Evolutionary conservation across 2,113 vertebrate genomes (phyloP), one percentile per base, ranked within the genome.

Genomic region (Hippoglossus stenolepis): DNA sequence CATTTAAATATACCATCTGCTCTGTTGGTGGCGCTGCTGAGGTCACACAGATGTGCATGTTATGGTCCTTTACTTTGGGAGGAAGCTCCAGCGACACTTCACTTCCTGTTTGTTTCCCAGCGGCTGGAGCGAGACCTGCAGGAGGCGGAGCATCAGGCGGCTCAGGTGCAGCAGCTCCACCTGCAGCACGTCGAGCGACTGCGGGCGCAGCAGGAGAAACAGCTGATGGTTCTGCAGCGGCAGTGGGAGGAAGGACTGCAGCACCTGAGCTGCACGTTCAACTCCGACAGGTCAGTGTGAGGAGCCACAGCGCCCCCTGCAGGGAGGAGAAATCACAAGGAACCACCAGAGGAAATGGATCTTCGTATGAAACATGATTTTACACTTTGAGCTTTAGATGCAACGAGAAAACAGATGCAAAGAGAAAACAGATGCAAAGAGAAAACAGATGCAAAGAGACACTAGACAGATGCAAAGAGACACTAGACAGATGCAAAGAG

Each of bases 141-240:
- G 64, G 75, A 76, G 73, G 75, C 68, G 49, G 85, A 85, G 75
- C 73, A 10, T 23, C 87, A 85, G 85, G 21, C 26, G 14, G 73
- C 59, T 0, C 82, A 66, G 24, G 71, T 45, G 71, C 23, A 65
- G 6, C 65, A 62, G 0, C 0, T 21, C 17, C 85, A 92, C 87
- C 80, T 85, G 67, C 77, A 81, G 67, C 73, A 80, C 0, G 0
- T 78, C 17, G 77, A 85, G 28, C 51, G 13, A 14, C 71, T 89
- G 38, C 2, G 28, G 62, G 5, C 5, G 0, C 73, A 31, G 80
- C 84, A 89, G 63, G 53, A 77, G 1, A 38, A 66, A 3, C 49
- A n/a, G 0, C 7, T 84, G 78, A 1, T 0, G 21, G 0, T 4
- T 0, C 5, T 81, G 59, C 78, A 85, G 68, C 67, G 59, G 68